A percentile compares a stretch with the other conserved stretches of the same genome.
These are phyloP conservation scores for Cantharis nigra DNA, from an alignment of 2,888 invertebrate species.

Conservation along the genomic window DNA sequence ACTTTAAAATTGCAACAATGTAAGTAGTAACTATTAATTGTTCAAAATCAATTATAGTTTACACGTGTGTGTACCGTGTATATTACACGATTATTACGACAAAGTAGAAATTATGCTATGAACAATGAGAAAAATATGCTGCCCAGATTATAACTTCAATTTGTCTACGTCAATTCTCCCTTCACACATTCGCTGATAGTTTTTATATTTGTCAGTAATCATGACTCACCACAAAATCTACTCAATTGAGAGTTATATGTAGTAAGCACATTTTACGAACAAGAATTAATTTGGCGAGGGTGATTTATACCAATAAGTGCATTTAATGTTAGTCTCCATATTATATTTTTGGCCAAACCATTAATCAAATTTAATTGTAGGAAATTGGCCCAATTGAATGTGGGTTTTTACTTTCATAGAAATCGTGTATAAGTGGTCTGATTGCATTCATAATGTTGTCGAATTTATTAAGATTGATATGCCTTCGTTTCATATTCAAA, in stretches of 20 bases:
- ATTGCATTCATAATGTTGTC: background rate
- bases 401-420: background rate
- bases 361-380: background rate
- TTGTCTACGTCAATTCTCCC: slow-evolving; percentile 11
- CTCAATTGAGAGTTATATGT: slow-evolving; percentile 2
- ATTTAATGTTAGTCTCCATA: background rate
- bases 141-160: slow-evolving; percentile 8
- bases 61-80: background rate
- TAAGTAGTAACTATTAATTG: background rate
- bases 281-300: slow-evolving; percentile 6
- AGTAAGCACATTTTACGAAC: slow-evolving; percentile 5
- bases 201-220: slow-evolving; percentile 2
- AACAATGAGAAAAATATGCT: background rate
- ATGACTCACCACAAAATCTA: slow-evolving; percentile 15
- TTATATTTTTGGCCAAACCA: background rate
- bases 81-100: background rate
- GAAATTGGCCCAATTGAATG: background rate
- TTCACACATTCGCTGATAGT: background rate
- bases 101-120: background rate
- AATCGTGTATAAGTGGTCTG: background rate
- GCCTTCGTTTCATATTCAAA: background rate
- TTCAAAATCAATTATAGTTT: background rate
- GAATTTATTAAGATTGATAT: background rate
- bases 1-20: background rate
- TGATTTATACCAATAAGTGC: slow-evolving; percentile 5